phyloP scores from a whole-genome alignment of 1,140 invertebrate genomes.

The Luehdorfia chinensis region DNA sequence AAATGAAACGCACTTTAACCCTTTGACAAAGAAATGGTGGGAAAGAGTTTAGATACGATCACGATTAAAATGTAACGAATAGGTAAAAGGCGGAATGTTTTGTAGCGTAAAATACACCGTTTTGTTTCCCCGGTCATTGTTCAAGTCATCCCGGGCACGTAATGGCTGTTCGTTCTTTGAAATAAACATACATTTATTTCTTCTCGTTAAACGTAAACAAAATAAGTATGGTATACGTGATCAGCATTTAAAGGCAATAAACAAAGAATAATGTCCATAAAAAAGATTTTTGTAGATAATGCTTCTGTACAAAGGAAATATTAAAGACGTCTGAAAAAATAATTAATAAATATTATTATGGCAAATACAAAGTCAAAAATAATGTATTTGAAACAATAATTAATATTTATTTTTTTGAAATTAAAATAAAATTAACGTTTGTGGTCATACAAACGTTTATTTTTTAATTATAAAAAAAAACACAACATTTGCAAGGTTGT shows the following conservation, averaged over 20 bases:
- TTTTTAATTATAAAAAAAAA: too few relatives aligned
- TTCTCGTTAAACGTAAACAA: slow-evolving; percentile 14
- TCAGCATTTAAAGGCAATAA: neutral
- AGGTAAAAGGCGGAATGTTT: slow-evolving; percentile 14
- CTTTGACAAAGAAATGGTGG: slow-evolving; percentile 7
- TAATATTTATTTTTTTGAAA: too few relatives aligned
- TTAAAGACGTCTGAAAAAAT: too few relatives aligned
- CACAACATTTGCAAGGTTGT: too few relatives aligned
- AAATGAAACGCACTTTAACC: too few relatives aligned
- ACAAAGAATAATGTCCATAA: slow-evolving; percentile 6
- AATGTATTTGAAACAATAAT: too few relatives aligned
- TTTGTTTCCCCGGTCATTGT: slow-evolving; percentile 11
- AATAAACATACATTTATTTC: slow-evolving; percentile 7
- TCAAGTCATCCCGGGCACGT: neutral
- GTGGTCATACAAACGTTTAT: too few relatives aligned
- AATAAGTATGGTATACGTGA: slow-evolving; percentile 1
- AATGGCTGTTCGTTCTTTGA: slow-evolving; percentile 3
- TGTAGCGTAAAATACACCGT: slow-evolving; percentile 5
- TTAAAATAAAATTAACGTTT: too few relatives aligned
- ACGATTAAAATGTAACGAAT: slow-evolving; percentile 22
- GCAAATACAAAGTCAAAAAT: too few relatives aligned
- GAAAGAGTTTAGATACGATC: slow-evolving; percentile 20
- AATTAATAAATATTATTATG: too few relatives aligned
- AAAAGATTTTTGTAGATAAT: too few relatives aligned
- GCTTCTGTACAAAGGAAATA: too few relatives aligned